phyloP scores from a whole-genome alignment of 2,888 invertebrate species.

The Acleris laterana region DNA sequence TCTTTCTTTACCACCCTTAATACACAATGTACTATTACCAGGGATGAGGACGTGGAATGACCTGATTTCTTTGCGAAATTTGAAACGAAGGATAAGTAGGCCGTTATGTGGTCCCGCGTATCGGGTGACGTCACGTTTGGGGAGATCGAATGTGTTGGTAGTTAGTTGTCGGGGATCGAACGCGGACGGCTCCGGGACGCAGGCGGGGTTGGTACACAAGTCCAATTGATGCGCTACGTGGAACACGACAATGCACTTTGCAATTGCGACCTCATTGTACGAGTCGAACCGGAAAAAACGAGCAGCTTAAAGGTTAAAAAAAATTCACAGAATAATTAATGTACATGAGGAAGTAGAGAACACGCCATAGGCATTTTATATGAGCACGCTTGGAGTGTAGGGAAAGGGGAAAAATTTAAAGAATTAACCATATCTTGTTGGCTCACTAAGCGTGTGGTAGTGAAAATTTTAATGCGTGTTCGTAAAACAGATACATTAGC shows the following conservation, averaged over 20 bases:
- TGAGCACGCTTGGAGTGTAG: too few relatives aligned
- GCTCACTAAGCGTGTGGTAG: too few relatives aligned
- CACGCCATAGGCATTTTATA: too few relatives aligned
- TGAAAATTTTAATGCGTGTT: too few relatives aligned
- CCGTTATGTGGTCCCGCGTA: neutral
- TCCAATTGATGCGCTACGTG: neutral
- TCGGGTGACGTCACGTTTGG: constrained; percentile 11
- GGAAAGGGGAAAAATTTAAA: too few relatives aligned
- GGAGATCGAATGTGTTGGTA: too few relatives aligned
- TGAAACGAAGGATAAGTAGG: constrained; percentile 8
- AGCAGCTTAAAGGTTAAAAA: neutral
- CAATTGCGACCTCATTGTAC: neutral
- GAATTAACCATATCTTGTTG: too few relatives aligned
- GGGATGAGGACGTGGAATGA: neutral
- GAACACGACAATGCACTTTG: neutral
- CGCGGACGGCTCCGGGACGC: too few relatives aligned
- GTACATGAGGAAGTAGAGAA: neutral
- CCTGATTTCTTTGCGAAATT: constrained; percentile 2
- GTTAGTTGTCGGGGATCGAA: too few relatives aligned
- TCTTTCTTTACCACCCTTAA: too few relatives aligned
- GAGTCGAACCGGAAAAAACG: neutral
- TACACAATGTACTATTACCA: too few relatives aligned
- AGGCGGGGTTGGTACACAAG: constrained; percentile 1
- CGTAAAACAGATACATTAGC: too few relatives aligned
- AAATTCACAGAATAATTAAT: neutral